These are phyloP conservation scores for Vireo altiloquus DNA, from an alignment of 2,113 vertebrate species.

Conservation along the genomic window DNA sequence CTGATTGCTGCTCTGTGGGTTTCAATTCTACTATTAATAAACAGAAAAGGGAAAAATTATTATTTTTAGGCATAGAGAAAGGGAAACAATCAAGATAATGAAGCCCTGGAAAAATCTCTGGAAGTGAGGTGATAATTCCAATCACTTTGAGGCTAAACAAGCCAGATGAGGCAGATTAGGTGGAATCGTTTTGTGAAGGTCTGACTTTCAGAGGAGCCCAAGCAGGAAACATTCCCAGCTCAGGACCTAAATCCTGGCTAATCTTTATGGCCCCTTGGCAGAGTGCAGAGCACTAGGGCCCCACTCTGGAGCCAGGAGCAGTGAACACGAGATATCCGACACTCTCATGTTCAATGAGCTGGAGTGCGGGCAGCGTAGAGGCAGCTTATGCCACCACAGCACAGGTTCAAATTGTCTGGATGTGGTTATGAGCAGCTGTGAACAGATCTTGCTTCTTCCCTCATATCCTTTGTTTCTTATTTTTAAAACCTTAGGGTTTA, in stretches of 20 bases:
- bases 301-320: accelerated
- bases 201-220: background rate
- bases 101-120: background rate
- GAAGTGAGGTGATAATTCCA: background rate
- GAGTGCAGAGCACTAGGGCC: background rate
- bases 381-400: background rate
- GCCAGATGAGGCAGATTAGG: background rate
- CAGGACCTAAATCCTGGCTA: background rate
- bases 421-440: background rate
- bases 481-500: background rate
- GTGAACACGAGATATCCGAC: accelerated
- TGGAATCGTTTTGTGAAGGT: background rate
- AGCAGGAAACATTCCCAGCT: background rate
- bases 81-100: background rate
- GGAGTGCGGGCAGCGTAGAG: background rate
- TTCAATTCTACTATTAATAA: background rate
- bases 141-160: background rate
- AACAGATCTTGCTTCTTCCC: background rate
- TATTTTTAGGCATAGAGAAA: background rate
- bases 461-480: background rate
- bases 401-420: background rate
- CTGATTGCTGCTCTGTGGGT: background rate
- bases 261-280: background rate
- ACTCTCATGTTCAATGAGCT: background rate
- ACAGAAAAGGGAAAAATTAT: background rate